Evolutionary conservation across 2,888 invertebrate genomes (phyloP), one percentile per base, ranked within the genome.

Genomic region (Agapostemon virescens): DNA sequence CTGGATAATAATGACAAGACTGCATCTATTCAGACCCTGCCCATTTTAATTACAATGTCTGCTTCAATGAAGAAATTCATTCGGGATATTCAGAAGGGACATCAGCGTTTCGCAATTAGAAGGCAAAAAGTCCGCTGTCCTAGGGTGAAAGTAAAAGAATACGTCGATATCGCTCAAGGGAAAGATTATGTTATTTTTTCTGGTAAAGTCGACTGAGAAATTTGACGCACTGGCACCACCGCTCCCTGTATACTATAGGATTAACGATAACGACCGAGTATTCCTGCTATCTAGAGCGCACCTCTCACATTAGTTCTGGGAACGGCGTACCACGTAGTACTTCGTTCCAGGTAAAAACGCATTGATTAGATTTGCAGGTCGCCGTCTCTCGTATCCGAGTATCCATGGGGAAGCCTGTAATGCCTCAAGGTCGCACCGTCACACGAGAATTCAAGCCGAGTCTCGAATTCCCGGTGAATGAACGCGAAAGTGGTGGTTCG

Each of bases 401-500:
- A 78, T 82, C 78, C 80, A 79, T 58, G 55, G 77, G 66, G 80
- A 82, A 85, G 84, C 77, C 84, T 52, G 45, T 74, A 40, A 83
- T 74, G 81, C 52, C 58, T 86, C 84, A 85, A 84, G 86, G 84
- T 85, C 84, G 55, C 55, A 75, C 82, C 75, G 77, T 68, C 42
- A 13, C 77, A 68, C 61, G 80, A 78, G 81, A 79, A 81, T 83
- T 86, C 81, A 72, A 84, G 86, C 66, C 70, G 81, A 73, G 86
- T 84, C 74, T 86, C 85, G 80, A 82, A 74, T 87, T 87, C 87
- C 87, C 77, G 67, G 61, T 74, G 74, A 78, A 85, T 77, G 74
- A 79, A 74, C 77, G 73, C 71, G 69, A 38, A 55, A 40, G 30
- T 20, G 64, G 36, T 67, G 15, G 58, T 73, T 74, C 71, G 45